Evolutionary conservation across 2,888 invertebrate genomes (phyloP).

Genomic region (Metalampra italica): DNA sequence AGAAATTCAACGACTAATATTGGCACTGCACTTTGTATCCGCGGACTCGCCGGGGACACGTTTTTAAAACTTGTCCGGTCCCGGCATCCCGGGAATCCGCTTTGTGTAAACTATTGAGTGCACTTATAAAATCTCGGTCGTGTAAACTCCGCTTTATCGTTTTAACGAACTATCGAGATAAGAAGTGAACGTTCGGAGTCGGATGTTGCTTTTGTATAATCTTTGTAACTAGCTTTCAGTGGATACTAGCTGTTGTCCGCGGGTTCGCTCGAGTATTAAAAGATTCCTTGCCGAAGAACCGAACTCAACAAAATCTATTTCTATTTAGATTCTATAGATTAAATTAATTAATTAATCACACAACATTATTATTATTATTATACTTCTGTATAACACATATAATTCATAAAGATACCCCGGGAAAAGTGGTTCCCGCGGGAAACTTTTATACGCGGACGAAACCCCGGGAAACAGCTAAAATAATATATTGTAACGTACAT

Average conservation of each 20-base stretch:
- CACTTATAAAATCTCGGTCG: constrained; percentile 12
- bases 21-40: not conserved
- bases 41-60: constrained; percentile 13
- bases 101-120: constrained; percentile 20
- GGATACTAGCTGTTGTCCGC: too few relatives aligned
- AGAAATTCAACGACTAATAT: not conserved
- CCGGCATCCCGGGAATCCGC: constrained; percentile 14
- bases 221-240: not conserved
- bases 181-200: constrained; percentile 3
- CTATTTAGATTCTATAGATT: too few relatives aligned
- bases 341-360: too few relatives aligned
- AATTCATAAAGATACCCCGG: too few relatives aligned
- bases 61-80: constrained; percentile 22
- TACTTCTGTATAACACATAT: too few relatives aligned
- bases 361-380: too few relatives aligned
- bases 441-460: too few relatives aligned
- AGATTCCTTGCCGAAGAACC: too few relatives aligned
- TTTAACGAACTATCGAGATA: constrained; percentile 11
- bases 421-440: too few relatives aligned
- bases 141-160: constrained; percentile 7
- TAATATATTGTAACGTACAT: not conserved
- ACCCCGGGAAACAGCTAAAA: too few relatives aligned
- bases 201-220: constrained; percentile 2
- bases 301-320: too few relatives aligned
- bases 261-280: too few relatives aligned